Base-by-base conservation (phyloP, 1,140 invertebrate species). In the Trissolcus basalis region DNA sequence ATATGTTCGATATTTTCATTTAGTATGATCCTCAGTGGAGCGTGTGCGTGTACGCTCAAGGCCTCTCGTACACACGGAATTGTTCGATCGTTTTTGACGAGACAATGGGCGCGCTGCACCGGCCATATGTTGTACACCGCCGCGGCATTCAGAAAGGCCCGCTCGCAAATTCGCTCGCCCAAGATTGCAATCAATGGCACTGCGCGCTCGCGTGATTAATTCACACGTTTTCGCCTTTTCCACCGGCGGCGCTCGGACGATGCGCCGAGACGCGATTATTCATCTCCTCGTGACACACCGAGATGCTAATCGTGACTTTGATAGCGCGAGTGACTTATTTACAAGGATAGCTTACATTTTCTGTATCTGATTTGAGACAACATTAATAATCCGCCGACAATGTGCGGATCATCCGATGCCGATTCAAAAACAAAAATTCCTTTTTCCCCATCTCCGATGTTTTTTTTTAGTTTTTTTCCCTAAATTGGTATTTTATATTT, bases 1-100 rank as follows among this genome's bases (percentile, higher is more conserved):
- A 72, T 64, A 72, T 72, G 69, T 72, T 58, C 53, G 39, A 63
- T 72, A 64, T 72, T 64, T 72, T 63, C 47, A 63, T 61, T 60
- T n/a, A 11, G 64, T 45, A 47, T 50, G 49, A 54, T 51, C 63
- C 48, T 12, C 47, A 19, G 44, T n/a, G 33, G 41, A 27, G 60
- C 19, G 51, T 51, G 50, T 41, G 60, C 19, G 51, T 51, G 50
- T 43, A 56, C 53, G 44, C 27, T 48, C 27, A 41, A 49, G 51
- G 49, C 41, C 55, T 53, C 55, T 53, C 39, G 13, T n/a, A 54
- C 15, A 14, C 11, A 12, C n/a, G 19, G 36, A 43, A 43, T 43
- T 32, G 8, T 44, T 54, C 58, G 45, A 70, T 70, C 55, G 67
- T 69, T 60, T 70, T 70, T 70, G 56, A 56, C 67, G 56, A 56